Evolutionary conservation across 2,113 vertebrate species (phyloP).

Genomic region (Piaya cayana): DNA sequence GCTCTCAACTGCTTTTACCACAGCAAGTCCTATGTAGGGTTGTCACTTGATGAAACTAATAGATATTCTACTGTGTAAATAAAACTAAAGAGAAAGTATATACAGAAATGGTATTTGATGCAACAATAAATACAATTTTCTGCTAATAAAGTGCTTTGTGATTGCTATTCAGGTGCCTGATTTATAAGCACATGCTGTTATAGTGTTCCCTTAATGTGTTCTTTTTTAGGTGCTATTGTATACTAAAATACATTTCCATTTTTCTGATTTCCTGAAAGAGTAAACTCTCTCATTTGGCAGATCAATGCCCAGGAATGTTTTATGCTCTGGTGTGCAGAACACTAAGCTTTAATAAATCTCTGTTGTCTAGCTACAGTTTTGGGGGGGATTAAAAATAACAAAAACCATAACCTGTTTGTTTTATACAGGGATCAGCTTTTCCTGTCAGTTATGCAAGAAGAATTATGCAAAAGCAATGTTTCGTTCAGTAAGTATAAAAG

Average conservation of each 20-base stretch:
- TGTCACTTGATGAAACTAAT: not conserved
- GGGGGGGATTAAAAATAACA: too few relatives aligned
- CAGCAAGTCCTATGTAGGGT: not conserved
- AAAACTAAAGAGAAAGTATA: not conserved
- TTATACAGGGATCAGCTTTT: constrained; percentile 60
- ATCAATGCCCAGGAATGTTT: not conserved
- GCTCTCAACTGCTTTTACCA: not conserved
- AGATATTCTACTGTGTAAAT: not conserved
- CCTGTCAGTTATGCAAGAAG: constrained; percentile 27
- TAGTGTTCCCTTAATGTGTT: not conserved
- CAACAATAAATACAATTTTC: not conserved
- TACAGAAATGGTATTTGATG: not conserved
- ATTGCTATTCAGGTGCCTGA: not conserved
- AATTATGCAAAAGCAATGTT: constrained; percentile 12
- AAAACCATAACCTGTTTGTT: not conserved
- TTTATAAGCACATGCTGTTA: not conserved
- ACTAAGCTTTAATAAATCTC: not conserved
- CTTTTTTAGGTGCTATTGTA: not conserved
- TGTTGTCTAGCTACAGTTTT: not conserved
- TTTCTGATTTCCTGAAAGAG: not conserved
- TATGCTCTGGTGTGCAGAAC: not conserved
- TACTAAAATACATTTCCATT: not conserved
- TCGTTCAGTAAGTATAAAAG: constrained; percentile 70
- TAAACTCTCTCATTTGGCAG: not conserved
- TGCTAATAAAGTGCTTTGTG: not conserved